Conservation (phyloP, 53 echinoderm and acorn worm genomes). For the Paracentrotus lividus region DNA sequence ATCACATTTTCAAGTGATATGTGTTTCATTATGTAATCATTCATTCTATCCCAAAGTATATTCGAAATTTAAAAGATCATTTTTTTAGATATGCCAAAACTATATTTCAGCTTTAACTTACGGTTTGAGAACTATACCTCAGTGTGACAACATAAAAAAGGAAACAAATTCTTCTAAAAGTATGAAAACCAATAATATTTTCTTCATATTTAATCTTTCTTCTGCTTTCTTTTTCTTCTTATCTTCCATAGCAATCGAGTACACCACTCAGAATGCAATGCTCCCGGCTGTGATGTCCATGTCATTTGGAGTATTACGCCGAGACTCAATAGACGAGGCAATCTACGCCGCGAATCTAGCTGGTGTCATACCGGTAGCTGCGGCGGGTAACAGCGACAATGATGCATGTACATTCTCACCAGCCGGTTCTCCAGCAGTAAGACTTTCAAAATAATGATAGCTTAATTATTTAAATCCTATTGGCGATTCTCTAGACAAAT, state of each 20-base stretch:
- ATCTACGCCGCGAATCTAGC: not conserved
- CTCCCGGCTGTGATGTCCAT: slow-evolving; percentile 60
- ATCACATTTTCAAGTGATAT: too few species aligned
- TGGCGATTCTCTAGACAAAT: not conserved
- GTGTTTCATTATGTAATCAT: too few species aligned
- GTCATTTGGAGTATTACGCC: slow-evolving; percentile 9
- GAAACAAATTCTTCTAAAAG: too few species aligned
- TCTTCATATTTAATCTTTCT: too few species aligned
- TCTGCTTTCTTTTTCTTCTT: not conserved
- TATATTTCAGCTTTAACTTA: too few species aligned
- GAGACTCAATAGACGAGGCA: slow-evolving; percentile 1
- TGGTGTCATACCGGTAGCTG: slow-evolving; percentile 54
- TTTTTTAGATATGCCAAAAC: too few species aligned
- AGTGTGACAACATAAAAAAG: too few species aligned
- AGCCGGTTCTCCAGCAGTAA: not conserved
- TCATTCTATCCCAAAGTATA: too few species aligned
- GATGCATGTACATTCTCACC: slow-evolving; percentile 63
- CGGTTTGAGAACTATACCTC: too few species aligned
- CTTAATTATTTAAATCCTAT: not conserved
- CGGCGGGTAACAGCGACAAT: slow-evolving; percentile 55
- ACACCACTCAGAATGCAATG: not conserved
- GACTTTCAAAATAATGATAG: not conserved
- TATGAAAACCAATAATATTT: too few species aligned
- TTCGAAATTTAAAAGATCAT: too few species aligned
- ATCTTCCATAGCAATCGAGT: slow-evolving; percentile 19